Conservation (phyloP, 2,888 invertebrate species). For the Neoaliturus tenellus region DNA sequence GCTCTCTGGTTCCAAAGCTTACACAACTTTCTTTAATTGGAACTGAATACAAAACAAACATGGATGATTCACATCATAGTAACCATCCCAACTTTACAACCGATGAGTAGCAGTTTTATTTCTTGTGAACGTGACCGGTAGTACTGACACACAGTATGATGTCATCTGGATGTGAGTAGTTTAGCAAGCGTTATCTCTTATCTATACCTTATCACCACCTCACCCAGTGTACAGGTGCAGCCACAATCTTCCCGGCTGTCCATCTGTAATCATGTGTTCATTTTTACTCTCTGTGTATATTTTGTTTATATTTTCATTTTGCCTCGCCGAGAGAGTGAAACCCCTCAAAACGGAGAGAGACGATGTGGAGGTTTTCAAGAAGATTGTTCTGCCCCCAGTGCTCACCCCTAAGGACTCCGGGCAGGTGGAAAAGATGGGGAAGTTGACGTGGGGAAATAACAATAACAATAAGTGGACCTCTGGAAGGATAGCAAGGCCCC, state of each 20-base stretch:
- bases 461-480: neutral
- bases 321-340: neutral
- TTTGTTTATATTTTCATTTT: neutral
- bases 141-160: neutral
- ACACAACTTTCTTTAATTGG: too few species aligned
- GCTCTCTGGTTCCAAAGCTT: too few species aligned
- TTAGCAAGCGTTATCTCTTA: conserved; percentile 20
- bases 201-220: conserved; percentile 14
- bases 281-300: neutral
- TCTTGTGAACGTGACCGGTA: neutral
- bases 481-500: neutral
- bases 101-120: neutral
- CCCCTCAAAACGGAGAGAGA: neutral
- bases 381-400: conserved; percentile 26
- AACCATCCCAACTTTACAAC: neutral
- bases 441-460: neutral
- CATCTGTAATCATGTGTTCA: conserved; percentile 32
- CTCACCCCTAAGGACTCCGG: neutral
- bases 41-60: too few species aligned
- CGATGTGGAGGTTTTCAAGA: conserved; percentile 44
- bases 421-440: neutral
- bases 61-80: too few species aligned
- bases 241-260: neutral
- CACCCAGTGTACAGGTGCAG: conserved; percentile 39
- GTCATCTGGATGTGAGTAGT: conserved; percentile 20